These are phyloP conservation scores for Calameuta filiformis DNA, from an alignment of 2,888 invertebrate species.

Conservation along the genomic window DNA sequence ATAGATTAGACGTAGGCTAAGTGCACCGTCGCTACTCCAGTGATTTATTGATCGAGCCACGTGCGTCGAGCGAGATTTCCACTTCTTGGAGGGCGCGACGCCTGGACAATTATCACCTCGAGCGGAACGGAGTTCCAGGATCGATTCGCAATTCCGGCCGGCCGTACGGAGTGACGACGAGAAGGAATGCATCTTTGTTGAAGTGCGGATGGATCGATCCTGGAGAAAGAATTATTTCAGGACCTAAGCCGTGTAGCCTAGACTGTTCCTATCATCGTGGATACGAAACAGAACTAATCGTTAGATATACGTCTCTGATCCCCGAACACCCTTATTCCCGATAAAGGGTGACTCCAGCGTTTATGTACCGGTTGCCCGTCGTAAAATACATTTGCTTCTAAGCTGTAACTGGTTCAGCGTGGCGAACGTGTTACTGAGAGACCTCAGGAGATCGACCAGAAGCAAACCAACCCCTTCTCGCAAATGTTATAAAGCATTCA, in stretches of 20 bases:
- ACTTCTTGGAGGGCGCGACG: slow-evolving; percentile 35
- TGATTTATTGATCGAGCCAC: slow-evolving; percentile 58
- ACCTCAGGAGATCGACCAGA: slow-evolving; percentile 41
- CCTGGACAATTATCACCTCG: no score
- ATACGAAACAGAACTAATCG: no score
- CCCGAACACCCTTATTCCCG: neutral
- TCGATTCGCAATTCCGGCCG: neutral
- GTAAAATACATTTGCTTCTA: slow-evolving; percentile 31
- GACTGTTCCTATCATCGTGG: no score
- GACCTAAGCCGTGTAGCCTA: no score
- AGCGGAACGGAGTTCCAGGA: no score
- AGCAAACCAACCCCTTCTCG: slow-evolving; percentile 33
- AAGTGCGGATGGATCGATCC: neutral
- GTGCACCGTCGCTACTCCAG: slow-evolving; percentile 46
- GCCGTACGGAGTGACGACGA: neutral
- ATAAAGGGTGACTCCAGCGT: neutral
- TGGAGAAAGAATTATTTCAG: neutral
- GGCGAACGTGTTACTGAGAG: slow-evolving; percentile 49
- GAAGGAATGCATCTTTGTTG: neutral
- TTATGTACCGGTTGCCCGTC: slow-evolving; percentile 1
- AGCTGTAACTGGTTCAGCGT: slow-evolving; percentile 50
- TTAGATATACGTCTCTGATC: neutral
- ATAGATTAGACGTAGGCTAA: slow-evolving; percentile 62
- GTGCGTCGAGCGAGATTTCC: slow-evolving; percentile 53
- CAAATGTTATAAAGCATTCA: neutral